A percentile compares a stretch with the other conserved stretches of the same genome.
Conservation (phyloP, 2,797 vertebrate species). For the Geotrypetes seraphini region DNA sequence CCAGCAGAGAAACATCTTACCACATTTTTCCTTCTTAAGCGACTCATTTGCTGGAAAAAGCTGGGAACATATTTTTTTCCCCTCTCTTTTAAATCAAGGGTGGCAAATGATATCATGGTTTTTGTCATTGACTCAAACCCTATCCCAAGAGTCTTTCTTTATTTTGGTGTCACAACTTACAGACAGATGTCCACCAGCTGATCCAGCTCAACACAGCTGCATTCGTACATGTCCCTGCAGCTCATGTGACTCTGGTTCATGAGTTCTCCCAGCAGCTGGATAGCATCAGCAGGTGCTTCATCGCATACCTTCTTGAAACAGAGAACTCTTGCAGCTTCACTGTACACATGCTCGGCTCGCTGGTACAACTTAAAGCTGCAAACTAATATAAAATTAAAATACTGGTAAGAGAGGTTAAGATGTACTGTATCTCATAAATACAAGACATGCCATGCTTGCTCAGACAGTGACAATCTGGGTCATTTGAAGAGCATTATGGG, state of each 20-base stretch:
- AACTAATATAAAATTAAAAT: too few species aligned
- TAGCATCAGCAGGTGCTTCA: constrained; percentile 48
- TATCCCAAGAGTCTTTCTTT: constrained; percentile 8
- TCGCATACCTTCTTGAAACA: constrained; percentile 76
- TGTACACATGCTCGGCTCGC: constrained; percentile 86
- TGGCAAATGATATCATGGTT: constrained; percentile 15
- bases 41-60: constrained; percentile 25
- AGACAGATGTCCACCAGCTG: constrained; percentile 84
- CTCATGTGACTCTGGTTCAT: constrained; percentile 91
- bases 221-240: constrained; percentile 88
- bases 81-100: constrained; percentile 25
- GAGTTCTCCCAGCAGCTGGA: constrained; percentile 73
- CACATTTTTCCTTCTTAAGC: constrained; percentile 20
- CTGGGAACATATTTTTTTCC: constrained; percentile 12
- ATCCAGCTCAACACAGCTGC: constrained; percentile 90
- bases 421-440: too few species aligned
- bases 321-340: constrained; percentile 81
- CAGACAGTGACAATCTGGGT: too few species aligned
- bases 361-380: constrained; percentile 78
- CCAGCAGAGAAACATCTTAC: constrained; percentile 22
- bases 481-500: too few species aligned
- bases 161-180: constrained; percentile 57
- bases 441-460: too few species aligned
- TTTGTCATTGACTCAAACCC: constrained; percentile 26
- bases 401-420: too few species aligned